Base-by-base conservation (phyloP, 2,888 invertebrate species). In the Rhopalosiphum nymphaeae region DNA sequence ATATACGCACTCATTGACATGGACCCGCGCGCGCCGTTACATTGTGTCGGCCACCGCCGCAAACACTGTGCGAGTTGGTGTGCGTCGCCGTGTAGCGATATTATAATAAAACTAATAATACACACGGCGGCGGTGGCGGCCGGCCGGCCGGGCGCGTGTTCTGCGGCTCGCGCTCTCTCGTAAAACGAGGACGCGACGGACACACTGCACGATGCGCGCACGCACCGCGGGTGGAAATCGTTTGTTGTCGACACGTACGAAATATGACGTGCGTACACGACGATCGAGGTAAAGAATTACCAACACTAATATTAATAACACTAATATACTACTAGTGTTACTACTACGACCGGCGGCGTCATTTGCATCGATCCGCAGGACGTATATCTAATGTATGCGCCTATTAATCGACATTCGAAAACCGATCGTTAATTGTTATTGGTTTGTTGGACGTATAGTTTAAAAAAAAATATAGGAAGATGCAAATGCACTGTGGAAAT, bases 1-100 rank as follows among this genome's bases (percentile, higher is more conserved):
- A 53, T 46, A 67, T 90, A 46, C 53, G 36, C 36, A 53, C 87
- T 42, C 92, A 67, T 87, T 87, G 92, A 92, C 92, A 61, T 87
- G 92, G 86, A 87, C 78, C 61, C 92, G 86, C 92, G n/a, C 92
- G 57, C 46, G 91, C 61, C 57, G 44, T n/a, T 29, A 88, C 87
- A 92, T 53, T 92, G 92, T 92, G 92, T 87, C 87, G 87, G 49
- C 26, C 87, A 46, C 89, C 57, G 44, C 46, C 44, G 49, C 57
- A 46, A 91, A 91, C 78, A 84, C 91, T 49, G 78, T 36, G 84
- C 49, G 78, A 56, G 86, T n/a, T n/a, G 36, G 84, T 36, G 84
- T 36, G 36, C 56, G 84, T 88, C 25, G 53, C 25, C 53, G 88
- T n/a, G 36, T 29, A 57, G 25, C 29, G 26, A 61, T 84, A 78